phyloP scores from a whole-genome alignment of 2,888 invertebrate species.

The Myopa tessellatipennis region DNA sequence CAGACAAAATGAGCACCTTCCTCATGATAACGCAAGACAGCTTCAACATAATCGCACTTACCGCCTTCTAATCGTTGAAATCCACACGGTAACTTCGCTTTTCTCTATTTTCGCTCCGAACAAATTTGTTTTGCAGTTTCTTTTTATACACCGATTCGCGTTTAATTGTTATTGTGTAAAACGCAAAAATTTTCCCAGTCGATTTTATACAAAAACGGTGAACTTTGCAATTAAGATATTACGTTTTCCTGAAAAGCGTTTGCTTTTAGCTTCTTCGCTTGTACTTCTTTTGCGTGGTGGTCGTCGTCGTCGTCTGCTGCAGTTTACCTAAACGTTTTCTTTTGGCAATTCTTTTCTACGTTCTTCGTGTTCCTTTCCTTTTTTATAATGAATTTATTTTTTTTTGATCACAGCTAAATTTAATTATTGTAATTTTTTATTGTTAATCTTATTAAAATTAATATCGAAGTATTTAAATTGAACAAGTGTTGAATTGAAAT shows the following conservation, averaged over 20 bases:
- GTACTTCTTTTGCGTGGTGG: constrained; percentile 42
- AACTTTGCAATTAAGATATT: constrained; percentile 32
- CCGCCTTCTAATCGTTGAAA: constrained; percentile 34
- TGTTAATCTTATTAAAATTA: constrained; percentile 58
- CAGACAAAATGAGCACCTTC: background rate
- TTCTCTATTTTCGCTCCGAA: background rate
- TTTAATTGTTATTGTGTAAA: constrained; percentile 6
- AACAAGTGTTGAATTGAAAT: constrained; percentile 65
- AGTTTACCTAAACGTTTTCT: constrained; percentile 48
- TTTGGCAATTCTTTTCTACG: constrained; percentile 47
- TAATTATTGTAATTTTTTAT: constrained; percentile 56
- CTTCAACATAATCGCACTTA: constrained; percentile 18
- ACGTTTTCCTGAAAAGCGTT: constrained; percentile 46
- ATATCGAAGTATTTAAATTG: constrained; percentile 63
- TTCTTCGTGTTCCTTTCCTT: constrained; percentile 39
- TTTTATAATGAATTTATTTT: constrained; percentile 40
- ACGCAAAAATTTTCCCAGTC: background rate
- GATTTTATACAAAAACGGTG: constrained; percentile 19
- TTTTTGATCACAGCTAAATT: constrained; percentile 61
- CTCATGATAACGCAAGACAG: background rate
- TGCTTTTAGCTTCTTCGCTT: constrained; percentile 46
- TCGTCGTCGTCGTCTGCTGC: constrained; percentile 36
- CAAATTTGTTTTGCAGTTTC: background rate
- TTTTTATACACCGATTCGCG: constrained; percentile 7
- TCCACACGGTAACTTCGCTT: constrained; percentile 39